Percentiles rank a stretch among this genome's conserved stretches.
These are phyloP conservation scores for Silurus glanis DNA, from an alignment of 2,113 vertebrate genomes.

Conservation along the genomic window DNA sequence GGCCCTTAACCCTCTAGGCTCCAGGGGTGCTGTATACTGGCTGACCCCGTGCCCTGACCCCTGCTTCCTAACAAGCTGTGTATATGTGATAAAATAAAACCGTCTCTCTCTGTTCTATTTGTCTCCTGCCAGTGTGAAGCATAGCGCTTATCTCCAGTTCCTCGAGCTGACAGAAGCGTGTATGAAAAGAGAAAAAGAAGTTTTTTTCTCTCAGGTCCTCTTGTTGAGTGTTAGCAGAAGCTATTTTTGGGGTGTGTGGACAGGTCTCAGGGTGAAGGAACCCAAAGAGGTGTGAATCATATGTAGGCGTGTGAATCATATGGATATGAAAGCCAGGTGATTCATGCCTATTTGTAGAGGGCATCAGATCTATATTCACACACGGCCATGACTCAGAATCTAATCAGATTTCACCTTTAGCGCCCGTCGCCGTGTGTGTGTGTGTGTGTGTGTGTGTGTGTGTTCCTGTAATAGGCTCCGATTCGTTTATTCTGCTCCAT, in stretches of 20 bases:
- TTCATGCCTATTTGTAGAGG: conserved; percentile 44
- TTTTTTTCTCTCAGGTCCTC: background rate
- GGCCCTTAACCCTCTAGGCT: too few species aligned
- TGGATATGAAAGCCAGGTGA: conserved; percentile 31
- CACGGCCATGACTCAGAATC: conserved; percentile 40
- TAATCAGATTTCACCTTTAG: conserved; percentile 41
- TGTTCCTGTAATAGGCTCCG: background rate
- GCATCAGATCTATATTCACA: conserved; percentile 42
- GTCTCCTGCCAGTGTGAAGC: background rate
- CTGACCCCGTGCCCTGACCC: too few species aligned
- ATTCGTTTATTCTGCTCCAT: background rate
- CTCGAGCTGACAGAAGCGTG: background rate
- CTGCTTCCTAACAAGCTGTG: too few species aligned
- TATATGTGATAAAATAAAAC: too few species aligned
- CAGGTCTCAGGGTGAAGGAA: conserved; percentile 30
- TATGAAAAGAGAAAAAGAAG: background rate
- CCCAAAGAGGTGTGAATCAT: conserved; percentile 38
- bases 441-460: conserved; percentile 1
- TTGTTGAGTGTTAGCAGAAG: background rate
- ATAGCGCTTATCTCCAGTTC: background rate
- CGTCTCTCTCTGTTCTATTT: background rate
- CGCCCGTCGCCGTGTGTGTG: background rate
- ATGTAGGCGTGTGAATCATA: conserved; percentile 42
- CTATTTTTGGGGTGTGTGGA: conserved; percentile 12
- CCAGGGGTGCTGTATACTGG: too few species aligned